A percentile compares a stretch with the other conserved stretches of the same genome.
Evolutionary conservation across 2,113 vertebrate genomes (phyloP).

Genomic region (Lynx canadensis): DNA sequence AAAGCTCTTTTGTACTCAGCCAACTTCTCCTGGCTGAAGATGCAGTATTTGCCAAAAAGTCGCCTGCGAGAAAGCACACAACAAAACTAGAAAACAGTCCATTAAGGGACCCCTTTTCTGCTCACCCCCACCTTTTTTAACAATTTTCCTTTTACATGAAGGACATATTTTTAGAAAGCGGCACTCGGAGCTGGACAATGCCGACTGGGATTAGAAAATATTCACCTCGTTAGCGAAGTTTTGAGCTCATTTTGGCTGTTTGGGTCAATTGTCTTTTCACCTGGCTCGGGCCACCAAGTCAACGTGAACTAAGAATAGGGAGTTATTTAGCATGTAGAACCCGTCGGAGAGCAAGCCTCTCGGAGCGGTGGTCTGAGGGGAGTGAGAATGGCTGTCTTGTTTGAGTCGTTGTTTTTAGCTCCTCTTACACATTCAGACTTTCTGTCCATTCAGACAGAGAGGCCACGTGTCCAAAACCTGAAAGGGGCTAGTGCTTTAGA

Average conservation of each 20-base stretch:
- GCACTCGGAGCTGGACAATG: conserved; percentile 50
- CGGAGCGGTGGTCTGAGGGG: conserved; percentile 65
- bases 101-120: conserved; percentile 74
- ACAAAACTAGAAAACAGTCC: conserved; percentile 79
- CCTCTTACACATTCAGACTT: conserved; percentile 66
- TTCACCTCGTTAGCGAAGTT: conserved; percentile 66
- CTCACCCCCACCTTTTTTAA: conserved; percentile 60
- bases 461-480: conserved; percentile 72
- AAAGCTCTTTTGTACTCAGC: conserved; percentile 94
- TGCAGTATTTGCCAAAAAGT: conserved; percentile 95
- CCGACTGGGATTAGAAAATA: conserved; percentile 55
- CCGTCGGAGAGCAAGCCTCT: conserved; percentile 66
- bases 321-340: conserved; percentile 81
- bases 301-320: conserved; percentile 75
- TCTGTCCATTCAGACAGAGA: conserved; percentile 75
- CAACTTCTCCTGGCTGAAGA: conserved; percentile 95
- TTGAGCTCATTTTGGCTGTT: conserved; percentile 49
- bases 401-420: conserved; percentile 79
- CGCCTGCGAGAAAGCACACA: conserved; percentile 87
- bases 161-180: conserved; percentile 72
- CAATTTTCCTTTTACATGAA: conserved; percentile 72
- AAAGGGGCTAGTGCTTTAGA: conserved; percentile 49
- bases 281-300: conserved; percentile 83
- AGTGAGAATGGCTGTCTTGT: conserved; percentile 74
- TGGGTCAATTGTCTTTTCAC: conserved; percentile 84